These are phyloP conservation scores for Oxyura jamaicensis DNA, from an alignment of 2,113 vertebrate genomes.

Conservation along the genomic window DNA sequence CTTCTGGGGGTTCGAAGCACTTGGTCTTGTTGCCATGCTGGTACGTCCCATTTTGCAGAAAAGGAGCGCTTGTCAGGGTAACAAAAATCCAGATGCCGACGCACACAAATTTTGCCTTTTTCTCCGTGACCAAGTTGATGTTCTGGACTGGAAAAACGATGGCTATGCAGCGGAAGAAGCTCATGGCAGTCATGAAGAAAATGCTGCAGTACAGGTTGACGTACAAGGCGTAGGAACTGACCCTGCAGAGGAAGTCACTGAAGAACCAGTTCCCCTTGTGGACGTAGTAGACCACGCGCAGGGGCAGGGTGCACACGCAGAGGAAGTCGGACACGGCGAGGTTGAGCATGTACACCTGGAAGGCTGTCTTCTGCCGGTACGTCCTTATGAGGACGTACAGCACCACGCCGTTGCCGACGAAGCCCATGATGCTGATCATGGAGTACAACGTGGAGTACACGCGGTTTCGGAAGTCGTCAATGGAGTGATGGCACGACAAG, in stretches of 20 bases:
- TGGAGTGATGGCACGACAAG: conserved; percentile 65
- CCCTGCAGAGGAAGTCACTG: conserved; percentile 88
- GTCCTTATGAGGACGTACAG: conserved; percentile 86
- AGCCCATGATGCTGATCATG: conserved; percentile 87
- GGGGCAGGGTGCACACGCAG: conserved; percentile 89
- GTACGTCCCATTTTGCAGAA: conserved; percentile 79
- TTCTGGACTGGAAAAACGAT: conserved; percentile 93
- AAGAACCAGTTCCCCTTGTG: conserved; percentile 87
- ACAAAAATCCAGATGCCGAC: conserved; percentile 88
- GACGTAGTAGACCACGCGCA: conserved; percentile 90
- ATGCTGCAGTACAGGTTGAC: conserved; percentile 98
- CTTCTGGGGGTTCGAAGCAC: conserved; percentile 89
- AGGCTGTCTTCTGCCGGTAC: conserved; percentile 82
- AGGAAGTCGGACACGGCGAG: conserved; percentile 91
- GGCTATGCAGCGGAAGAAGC: conserved; percentile 92
- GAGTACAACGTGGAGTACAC: conserved; percentile 92
- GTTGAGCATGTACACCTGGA: conserved; percentile 95
- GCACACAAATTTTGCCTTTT: conserved; percentile 83
- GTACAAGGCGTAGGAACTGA: conserved; percentile 90
- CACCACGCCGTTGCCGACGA: conserved; percentile 89
- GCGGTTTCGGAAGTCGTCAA: conserved; percentile 92
- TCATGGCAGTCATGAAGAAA: conserved; percentile 97
- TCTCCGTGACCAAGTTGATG: conserved; percentile 81
- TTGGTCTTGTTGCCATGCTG: conserved; percentile 85
- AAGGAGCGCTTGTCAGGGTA: conserved; percentile 83